Evolutionary conservation across 2,797 vertebrate genomes (phyloP).

Genomic region (Chaetophractus vellerosus): DNA sequence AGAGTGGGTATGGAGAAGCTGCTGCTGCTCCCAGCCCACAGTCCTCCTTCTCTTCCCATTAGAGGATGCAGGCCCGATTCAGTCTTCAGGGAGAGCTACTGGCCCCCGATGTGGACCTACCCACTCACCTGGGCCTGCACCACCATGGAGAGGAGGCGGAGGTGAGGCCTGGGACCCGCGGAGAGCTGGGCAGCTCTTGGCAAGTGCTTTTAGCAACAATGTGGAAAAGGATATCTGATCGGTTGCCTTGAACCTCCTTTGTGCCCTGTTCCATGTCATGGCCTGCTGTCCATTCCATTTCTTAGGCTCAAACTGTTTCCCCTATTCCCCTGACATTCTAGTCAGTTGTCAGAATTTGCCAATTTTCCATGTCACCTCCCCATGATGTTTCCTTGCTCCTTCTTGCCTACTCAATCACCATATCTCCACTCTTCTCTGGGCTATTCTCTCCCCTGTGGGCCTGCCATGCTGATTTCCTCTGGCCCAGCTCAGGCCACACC

Average conservation of each 20-base stretch:
- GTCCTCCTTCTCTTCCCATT: slow-evolving; percentile 66
- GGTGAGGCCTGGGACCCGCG: slow-evolving; percentile 88
- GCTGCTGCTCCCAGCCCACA: neutral
- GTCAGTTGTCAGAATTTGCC: neutral
- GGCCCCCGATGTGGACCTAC: slow-evolving; percentile 94
- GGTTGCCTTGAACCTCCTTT: neutral
- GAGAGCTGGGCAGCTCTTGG: neutral
- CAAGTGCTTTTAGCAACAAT: neutral
- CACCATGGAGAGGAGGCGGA: slow-evolving; percentile 99
- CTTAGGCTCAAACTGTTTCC: slow-evolving; percentile 14
- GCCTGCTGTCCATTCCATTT: neutral
- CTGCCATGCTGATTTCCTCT: slow-evolving; percentile 18
- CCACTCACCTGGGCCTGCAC: slow-evolving; percentile 97
- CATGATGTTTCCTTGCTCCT: neutral
- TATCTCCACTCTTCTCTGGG: neutral
- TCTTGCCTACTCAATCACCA: neutral
- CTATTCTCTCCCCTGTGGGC: neutral
- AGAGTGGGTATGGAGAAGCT: neutral
- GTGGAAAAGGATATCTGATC: neutral
- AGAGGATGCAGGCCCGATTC: slow-evolving; percentile 99
- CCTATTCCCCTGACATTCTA: neutral
- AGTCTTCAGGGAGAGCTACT: slow-evolving; percentile 95
- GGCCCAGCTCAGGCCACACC: neutral
- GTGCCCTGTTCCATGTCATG: neutral
- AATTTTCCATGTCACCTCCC: neutral